Evolutionary conservation across 2,888 invertebrate genomes (phyloP), one percentile per base, ranked within the genome.

Genomic region (Phalera bucephala): DNA sequence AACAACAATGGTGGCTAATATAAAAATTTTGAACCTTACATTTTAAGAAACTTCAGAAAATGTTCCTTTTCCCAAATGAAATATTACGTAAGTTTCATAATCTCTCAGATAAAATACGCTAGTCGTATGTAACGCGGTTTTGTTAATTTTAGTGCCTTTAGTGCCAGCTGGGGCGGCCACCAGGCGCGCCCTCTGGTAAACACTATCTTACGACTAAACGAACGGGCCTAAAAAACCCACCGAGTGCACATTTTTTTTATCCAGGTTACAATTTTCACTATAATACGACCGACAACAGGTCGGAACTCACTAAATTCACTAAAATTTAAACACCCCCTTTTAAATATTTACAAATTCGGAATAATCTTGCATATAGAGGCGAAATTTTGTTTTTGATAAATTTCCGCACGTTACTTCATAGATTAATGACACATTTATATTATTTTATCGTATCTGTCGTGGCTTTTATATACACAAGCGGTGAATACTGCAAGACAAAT

Each of bases 1-100:
- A 83, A 83, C 83, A 86, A 80, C 69, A 61, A n/a, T 71, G 66
- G 45, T 46, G 72, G 69, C 75, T 71, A 80, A 73, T 45, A 77
- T 74, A 77, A 77, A 80, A 79, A 81, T 74, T 52, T 62, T 45
- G 45, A 77, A 77, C 52, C 70, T 74, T 76, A 78, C 40, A 21
- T 54, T 46, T 67, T 63, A 73, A 47, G 72, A 67, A 75, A n/a
- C 67, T 68, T 71, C 75, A 64, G 62, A 73, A 70, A 7, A 8
- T 6, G 2, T 66, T 53, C 47, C 50, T 60, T 64, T 48, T 55
- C 64, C 62, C 52, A 51, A 60, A 65, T 59, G 54, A 67, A 64
- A 60, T 54, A 64, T 65, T 55, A 61, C 52, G 50, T 47, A 49
- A 45, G 64, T 60, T 66, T 63, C 60, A 71, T 68, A 72, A 70